These are phyloP conservation scores for Ficedula albicollis DNA, from an alignment of 2,797 vertebrate species.

Conservation along the genomic window DNA sequence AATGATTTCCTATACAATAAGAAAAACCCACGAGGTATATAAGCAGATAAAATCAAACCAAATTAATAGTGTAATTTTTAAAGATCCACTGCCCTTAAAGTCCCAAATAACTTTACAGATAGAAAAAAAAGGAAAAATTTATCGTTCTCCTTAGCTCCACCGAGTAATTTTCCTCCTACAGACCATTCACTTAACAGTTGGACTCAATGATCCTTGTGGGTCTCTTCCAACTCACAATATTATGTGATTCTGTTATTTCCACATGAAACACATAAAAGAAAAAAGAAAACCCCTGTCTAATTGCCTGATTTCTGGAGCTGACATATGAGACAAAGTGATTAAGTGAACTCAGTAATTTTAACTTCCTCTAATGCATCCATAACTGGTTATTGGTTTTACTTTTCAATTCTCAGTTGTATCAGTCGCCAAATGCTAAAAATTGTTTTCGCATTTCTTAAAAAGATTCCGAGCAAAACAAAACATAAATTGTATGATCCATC, in stretches of 20 bases:
- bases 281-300: not conserved
- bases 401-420: not conserved
- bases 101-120: not conserved
- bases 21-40: not conserved
- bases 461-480: not conserved
- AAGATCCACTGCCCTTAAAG: not conserved
- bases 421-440: not conserved
- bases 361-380: not conserved
- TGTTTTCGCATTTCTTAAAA: not conserved
- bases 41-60: not conserved
- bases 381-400: not conserved
- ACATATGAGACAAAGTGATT: not conserved
- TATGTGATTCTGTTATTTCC: not conserved
- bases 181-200: not conserved
- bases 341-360: not conserved
- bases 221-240: not conserved
- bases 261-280: not conserved
- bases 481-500: not conserved
- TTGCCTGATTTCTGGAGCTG: not conserved
- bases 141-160: not conserved
- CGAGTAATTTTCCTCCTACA: not conserved
- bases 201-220: not conserved
- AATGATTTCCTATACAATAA: not conserved
- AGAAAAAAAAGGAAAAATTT: too few relatives aligned
- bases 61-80: not conserved